Evolutionary conservation across 2,113 vertebrate species (phyloP).

Genomic region (Coptodon rendalli): DNA sequence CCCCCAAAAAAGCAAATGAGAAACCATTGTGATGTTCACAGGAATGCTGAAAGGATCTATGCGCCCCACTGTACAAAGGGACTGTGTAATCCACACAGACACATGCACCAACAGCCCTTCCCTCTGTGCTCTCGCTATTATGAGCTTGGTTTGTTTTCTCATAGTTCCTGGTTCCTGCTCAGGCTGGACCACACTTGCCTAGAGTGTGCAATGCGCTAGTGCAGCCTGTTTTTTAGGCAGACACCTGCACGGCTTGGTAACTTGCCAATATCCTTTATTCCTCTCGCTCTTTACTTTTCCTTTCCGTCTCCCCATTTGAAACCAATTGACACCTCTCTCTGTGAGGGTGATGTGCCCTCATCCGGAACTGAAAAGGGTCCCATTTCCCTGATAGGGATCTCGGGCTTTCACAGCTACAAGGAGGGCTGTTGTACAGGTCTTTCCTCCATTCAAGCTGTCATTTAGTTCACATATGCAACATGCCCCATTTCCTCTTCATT

Average conservation of each 20-base stretch:
- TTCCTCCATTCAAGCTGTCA: conserved; percentile 19
- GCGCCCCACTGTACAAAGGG: conserved; percentile 16
- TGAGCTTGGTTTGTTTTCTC: conserved; percentile 37
- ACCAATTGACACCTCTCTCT: conserved; percentile 48
- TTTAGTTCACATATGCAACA: neutral
- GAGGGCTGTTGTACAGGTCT: conserved; percentile 45
- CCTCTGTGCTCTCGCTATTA: conserved; percentile 34
- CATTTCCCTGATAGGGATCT: conserved; percentile 53
- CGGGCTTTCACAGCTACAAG: conserved; percentile 40
- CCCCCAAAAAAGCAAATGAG: neutral
- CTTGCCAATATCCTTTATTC: conserved; percentile 52
- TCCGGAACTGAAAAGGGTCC: conserved; percentile 27
- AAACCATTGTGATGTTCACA: neutral
- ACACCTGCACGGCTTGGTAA: conserved; percentile 68
- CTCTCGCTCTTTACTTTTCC: conserved; percentile 7
- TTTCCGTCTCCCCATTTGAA: conserved; percentile 27
- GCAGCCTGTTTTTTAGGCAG: conserved; percentile 53
- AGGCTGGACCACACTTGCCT: conserved; percentile 36
- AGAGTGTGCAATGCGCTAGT: conserved; percentile 11
- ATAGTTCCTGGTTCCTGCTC: conserved; percentile 46
- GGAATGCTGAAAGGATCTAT: conserved; percentile 14
- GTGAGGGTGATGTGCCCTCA: conserved; percentile 10
- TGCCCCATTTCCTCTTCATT: neutral
- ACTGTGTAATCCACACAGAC: neutral
- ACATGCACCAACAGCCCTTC: neutral